These are phyloP conservation scores for Zygogramma bicolorata DNA, from an alignment of 2,888 invertebrate genomes.

Conservation along the genomic window DNA sequence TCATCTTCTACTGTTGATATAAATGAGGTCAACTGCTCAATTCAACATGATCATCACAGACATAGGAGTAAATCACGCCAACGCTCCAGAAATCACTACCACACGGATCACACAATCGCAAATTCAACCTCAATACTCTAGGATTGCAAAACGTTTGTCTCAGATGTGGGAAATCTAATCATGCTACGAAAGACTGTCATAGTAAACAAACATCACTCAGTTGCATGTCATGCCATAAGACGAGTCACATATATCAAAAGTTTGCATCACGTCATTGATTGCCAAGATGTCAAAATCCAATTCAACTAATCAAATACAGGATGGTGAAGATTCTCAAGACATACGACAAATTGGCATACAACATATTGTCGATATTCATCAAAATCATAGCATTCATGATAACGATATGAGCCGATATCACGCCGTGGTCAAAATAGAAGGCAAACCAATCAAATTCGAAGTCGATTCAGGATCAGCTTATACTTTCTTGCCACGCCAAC, in stretches of 20 bases:
- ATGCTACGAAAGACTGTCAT: not conserved
- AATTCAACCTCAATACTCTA: not conserved
- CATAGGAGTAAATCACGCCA: not conserved
- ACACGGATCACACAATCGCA: not conserved
- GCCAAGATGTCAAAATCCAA: not conserved
- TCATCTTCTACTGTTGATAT: too few species aligned
- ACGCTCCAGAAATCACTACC: not conserved
- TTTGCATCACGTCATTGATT: not conserved
- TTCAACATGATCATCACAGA: not conserved
- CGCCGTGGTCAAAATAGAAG: not conserved
- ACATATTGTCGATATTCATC: not conserved
- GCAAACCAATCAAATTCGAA: not conserved
- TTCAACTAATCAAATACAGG: not conserved
- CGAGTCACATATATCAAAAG: not conserved
- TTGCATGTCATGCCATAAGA: not conserved
- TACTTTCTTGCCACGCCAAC: not conserved
- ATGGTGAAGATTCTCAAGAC: not conserved
- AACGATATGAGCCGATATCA: not conserved
- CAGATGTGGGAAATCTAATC: not conserved
- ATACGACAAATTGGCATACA: not conserved
- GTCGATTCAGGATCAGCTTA: not conserved
- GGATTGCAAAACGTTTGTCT: not conserved
- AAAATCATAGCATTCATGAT: not conserved
- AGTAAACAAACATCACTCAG: not conserved
- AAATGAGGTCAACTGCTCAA: too few species aligned